phyloP scores from a whole-genome alignment of 2,888 invertebrate genomes.

The Leuctra nigra region DNA sequence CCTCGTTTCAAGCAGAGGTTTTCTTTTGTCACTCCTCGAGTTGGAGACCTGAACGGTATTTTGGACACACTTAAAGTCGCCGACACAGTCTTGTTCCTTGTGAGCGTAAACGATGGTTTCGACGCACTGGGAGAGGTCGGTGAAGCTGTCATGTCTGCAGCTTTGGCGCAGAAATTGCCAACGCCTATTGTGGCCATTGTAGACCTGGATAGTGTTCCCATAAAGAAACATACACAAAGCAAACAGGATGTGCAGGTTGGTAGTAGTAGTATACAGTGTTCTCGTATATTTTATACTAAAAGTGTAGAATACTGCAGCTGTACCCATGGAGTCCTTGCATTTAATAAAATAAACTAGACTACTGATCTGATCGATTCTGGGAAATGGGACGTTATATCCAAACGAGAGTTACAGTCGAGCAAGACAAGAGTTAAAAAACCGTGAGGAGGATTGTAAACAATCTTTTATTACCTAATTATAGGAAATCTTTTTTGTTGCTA shows the following conservation, averaged over 20 bases:
- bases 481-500: no score
- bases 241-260: constrained; percentile 56
- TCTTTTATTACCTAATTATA: no score
- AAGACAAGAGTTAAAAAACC: no score
- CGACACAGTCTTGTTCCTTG: constrained; percentile 74
- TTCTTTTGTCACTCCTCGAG: constrained; percentile 67
- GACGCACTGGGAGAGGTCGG: constrained; percentile 75
- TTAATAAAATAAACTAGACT: no score
- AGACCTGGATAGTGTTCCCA: constrained; percentile 63
- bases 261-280: no score
- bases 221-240: constrained; percentile 54
- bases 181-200: constrained; percentile 68
- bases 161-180: constrained; percentile 78
- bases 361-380: no score
- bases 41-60: constrained; percentile 64
- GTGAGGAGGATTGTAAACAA: no score
- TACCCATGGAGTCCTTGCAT: no score
- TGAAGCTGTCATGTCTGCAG: constrained; percentile 64
- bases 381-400: no score
- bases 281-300: no score
- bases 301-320: no score
- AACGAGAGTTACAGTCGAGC: no score
- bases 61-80: constrained; percentile 82
- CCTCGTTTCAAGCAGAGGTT: constrained; percentile 86
- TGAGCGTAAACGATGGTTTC: constrained; percentile 55